Evolutionary conservation across 2,797 vertebrate species (phyloP).

Genomic region (Malacoctenus gilli): DNA sequence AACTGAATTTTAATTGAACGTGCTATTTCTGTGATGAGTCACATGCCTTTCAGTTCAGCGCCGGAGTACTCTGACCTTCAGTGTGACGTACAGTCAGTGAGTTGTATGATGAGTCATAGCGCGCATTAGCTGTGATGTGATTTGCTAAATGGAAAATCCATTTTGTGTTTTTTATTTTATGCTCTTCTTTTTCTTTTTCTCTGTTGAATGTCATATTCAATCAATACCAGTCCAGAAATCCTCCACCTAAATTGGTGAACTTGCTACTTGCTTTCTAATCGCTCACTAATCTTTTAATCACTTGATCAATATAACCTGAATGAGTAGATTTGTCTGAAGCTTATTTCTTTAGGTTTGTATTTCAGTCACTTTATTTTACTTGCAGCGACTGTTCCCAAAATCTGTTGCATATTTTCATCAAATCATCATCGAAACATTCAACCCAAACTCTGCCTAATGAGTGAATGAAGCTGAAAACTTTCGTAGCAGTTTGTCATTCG

Average conservation of each 20-base stretch:
- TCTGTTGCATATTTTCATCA: neutral
- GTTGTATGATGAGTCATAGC: conserved; percentile 72
- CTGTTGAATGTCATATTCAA: neutral
- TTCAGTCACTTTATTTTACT: conserved; percentile 7
- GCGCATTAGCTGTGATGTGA: conserved; percentile 51
- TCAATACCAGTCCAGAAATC: no score
- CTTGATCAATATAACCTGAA: no score
- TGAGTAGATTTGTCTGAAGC: no score
- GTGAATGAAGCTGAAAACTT: neutral
- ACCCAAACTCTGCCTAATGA: neutral
- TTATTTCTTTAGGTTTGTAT: conserved; percentile 4
- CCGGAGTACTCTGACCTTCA: conserved; percentile 68
- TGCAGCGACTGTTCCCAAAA: conserved; percentile 6
- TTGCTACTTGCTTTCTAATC: no score
- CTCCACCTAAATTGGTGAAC: no score
- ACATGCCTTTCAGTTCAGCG: conserved; percentile 50
- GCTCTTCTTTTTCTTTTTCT: conserved; percentile 16
- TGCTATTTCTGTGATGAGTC: conserved; percentile 69
- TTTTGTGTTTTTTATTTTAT: conserved; percentile 19
- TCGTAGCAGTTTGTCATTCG: no score
- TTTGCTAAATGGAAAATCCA: conserved; percentile 45
- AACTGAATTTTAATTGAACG: conserved; percentile 70
- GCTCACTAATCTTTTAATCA: no score
- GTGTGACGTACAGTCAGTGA: conserved; percentile 55
- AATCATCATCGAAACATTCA: no score